Evolutionary conservation across 2,888 invertebrate genomes (phyloP).

Genomic region (Agrochola macilenta): DNA sequence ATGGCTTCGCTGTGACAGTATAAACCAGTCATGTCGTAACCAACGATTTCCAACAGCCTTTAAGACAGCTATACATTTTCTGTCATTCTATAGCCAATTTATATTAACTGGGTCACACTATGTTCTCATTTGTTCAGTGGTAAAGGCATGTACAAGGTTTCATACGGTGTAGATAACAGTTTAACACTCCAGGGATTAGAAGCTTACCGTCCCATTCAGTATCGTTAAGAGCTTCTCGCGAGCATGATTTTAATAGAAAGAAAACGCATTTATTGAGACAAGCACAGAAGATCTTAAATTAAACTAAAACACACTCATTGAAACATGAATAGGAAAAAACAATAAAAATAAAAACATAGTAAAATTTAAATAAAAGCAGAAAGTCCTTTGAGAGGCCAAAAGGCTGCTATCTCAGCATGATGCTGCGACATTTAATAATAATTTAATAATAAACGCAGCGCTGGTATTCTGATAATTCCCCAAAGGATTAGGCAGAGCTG

Average conservation of each 20-base stretch:
- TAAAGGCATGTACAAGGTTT: constrained; percentile 3
- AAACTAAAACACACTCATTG: no score
- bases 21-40: not conserved
- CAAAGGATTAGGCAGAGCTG: no score
- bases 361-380: no score
- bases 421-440: no score
- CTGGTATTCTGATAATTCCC: no score
- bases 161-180: not conserved
- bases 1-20: not conserved
- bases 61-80: constrained; percentile 7
- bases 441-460: no score
- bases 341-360: no score
- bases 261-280: no score
- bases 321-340: no score
- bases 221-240: not conserved
- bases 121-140: constrained; percentile 17
- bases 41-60: not conserved
- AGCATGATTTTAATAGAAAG: not conserved
- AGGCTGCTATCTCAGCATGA: no score
- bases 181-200: not conserved
- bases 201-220: constrained; percentile 13
- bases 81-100: not conserved
- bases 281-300: no score
- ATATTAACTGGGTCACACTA: constrained; percentile 25
- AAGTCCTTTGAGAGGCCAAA: no score